Conservation (phyloP, 2,888 invertebrate genomes). For the Diaphora mendica region DNA sequence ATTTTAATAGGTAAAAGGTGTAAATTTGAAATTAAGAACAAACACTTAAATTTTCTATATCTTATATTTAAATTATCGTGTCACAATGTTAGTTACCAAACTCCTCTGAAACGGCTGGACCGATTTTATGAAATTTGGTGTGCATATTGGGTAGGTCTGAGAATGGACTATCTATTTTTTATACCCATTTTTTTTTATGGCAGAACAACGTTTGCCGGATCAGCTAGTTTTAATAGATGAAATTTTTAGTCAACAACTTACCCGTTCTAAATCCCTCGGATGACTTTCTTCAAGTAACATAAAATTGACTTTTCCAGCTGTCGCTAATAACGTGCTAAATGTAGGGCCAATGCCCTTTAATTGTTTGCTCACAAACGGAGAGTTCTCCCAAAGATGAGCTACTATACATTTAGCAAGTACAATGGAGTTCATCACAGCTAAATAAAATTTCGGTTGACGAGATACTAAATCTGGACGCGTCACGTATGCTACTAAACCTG, state of each 20-base stretch:
- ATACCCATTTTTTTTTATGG: too few species aligned
- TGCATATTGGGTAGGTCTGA: too few species aligned
- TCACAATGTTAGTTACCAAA: too few species aligned
- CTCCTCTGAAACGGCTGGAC: too few species aligned
- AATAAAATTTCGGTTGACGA: slow-evolving; percentile 73
- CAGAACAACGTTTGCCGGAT: too few species aligned
- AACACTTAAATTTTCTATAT: too few species aligned
- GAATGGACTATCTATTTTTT: too few species aligned
- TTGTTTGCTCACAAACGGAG: slow-evolving; percentile 89
- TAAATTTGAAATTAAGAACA: too few species aligned
- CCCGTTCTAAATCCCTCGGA: slow-evolving; percentile 91
- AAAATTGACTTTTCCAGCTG: slow-evolving; percentile 89
- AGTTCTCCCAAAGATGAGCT: slow-evolving; percentile 92
- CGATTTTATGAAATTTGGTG: too few species aligned
- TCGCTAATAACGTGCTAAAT: slow-evolving; percentile 87
- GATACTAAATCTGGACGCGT: slow-evolving; percentile 69
- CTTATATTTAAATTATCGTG: too few species aligned
- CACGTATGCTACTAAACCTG: slow-evolving; percentile 87
- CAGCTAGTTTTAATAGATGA: too few species aligned
- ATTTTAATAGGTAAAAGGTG: too few species aligned
- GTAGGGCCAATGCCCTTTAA: slow-evolving; percentile 90
- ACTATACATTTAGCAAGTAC: slow-evolving; percentile 89
- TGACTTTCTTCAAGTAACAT: slow-evolving; percentile 88
- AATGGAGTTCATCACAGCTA: slow-evolving; percentile 86
- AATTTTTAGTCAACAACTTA: slow-evolving; percentile 54